phyloP scores from a whole-genome alignment of 2,888 invertebrate species.

The Sthenelais limicola region DNA sequence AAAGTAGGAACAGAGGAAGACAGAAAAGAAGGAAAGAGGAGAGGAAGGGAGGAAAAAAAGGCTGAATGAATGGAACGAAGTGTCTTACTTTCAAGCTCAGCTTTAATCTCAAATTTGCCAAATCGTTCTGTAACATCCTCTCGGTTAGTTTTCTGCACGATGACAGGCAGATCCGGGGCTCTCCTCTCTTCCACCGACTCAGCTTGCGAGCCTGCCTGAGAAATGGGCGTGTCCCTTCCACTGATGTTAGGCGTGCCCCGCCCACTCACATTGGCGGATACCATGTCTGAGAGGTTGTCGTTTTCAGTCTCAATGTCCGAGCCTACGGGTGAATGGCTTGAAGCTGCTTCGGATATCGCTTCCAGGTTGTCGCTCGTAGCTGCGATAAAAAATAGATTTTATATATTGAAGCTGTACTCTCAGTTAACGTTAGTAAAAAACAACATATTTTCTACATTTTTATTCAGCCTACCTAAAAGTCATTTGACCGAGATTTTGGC shows the following conservation, averaged over 20 bases:
- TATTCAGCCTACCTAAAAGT: no score
- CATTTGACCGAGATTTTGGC: no score
- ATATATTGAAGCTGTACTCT: no score
- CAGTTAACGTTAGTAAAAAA: no score
- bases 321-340: slow-evolving; percentile 91
- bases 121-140: slow-evolving; percentile 98
- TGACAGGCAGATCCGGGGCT: slow-evolving; percentile 70
- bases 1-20: no score
- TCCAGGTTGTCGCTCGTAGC: slow-evolving; percentile 91
- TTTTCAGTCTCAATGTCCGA: slow-evolving; percentile 84
- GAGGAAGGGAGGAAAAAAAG: neutral
- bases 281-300: slow-evolving; percentile 95
- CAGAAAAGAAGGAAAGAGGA: neutral
- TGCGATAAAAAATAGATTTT: slow-evolving; percentile 32
- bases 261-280: slow-evolving; percentile 96
- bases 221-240: slow-evolving; percentile 91
- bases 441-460: no score
- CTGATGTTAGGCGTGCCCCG: slow-evolving; percentile 73
- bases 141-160: slow-evolving; percentile 82
- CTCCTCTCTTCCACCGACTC: slow-evolving; percentile 62
- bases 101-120: slow-evolving; percentile 93
- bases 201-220: slow-evolving; percentile 74
- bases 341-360: slow-evolving; percentile 95
- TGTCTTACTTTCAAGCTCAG: slow-evolving; percentile 54
- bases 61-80: neutral